These are phyloP conservation scores for Operophtera brumata DNA, from an alignment of 2,888 invertebrate species.

Conservation along the genomic window DNA sequence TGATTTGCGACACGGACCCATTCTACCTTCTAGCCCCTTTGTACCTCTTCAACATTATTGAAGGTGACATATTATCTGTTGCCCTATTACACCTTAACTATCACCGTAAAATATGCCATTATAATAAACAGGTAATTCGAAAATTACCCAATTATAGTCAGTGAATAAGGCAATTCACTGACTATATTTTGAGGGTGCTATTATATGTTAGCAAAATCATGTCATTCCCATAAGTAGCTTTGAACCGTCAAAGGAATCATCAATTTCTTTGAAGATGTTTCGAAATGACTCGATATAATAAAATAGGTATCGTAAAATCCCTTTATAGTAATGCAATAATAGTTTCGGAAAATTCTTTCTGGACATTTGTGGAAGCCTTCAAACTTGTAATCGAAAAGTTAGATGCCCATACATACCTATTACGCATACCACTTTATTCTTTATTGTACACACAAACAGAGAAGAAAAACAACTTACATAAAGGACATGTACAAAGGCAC, in stretches of 20 bases:
- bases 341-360: not conserved
- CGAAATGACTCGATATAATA: not conserved
- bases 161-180: not conserved
- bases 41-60: slow-evolving; percentile 22
- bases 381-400: not conserved
- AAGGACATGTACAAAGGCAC: too few species aligned
- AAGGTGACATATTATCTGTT: slow-evolving; percentile 20
- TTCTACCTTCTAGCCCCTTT: slow-evolving; percentile 11
- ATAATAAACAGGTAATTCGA: not conserved
- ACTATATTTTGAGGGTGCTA: not conserved
- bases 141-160: not conserved
- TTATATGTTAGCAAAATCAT: slow-evolving; percentile 9
- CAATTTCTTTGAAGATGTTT: not conserved
- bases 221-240: slow-evolving; percentile 19
- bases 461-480: too few species aligned
- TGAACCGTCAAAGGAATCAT: slow-evolving; percentile 16
- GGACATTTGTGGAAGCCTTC: not conserved
- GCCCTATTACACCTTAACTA: slow-evolving; percentile 15
- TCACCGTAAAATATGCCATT: not conserved
- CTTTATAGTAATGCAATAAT: not conserved
- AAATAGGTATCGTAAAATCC: not conserved
- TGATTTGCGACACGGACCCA: slow-evolving; percentile 15
- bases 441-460: too few species aligned
- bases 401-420: not conserved
- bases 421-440: not conserved